These are phyloP conservation scores for Euproctis similis DNA, from an alignment of 2,888 invertebrate species.

Conservation along the genomic window DNA sequence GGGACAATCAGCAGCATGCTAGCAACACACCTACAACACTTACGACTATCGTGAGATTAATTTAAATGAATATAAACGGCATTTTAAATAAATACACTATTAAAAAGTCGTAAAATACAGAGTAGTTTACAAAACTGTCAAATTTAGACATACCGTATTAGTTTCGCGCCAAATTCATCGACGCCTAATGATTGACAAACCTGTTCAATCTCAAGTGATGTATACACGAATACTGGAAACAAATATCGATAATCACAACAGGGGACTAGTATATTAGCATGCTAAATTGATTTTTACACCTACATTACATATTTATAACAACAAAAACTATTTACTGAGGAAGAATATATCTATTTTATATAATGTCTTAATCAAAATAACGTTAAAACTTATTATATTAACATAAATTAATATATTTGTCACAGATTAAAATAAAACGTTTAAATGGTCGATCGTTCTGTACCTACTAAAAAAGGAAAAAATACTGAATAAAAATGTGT, in stretches of 20 bases:
- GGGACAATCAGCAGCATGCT: no score
- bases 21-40: no score
- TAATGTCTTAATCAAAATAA: no score
- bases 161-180: constrained; percentile 41
- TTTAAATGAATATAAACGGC: constrained; percentile 32
- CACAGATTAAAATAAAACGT: neutral
- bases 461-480: no score
- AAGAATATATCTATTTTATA: no score
- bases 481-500: constrained; percentile 32
- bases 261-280: constrained; percentile 44
- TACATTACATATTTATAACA: constrained; percentile 31
- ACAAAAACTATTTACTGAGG: no score
- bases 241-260: constrained; percentile 40
- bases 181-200: constrained; percentile 30
- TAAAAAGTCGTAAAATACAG: constrained; percentile 43
- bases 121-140: no score
- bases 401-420: constrained; percentile 8
- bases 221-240: constrained; percentile 5
- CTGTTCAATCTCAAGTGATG: constrained; percentile 23
- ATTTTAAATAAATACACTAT: constrained; percentile 49
- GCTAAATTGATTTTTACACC: constrained; percentile 56
- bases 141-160: no score
- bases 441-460: no score
- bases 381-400: constrained; percentile 13
- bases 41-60: no score